Base-by-base conservation (phyloP, 2,888 invertebrate genomes). In the Graphium colonna region DNA sequence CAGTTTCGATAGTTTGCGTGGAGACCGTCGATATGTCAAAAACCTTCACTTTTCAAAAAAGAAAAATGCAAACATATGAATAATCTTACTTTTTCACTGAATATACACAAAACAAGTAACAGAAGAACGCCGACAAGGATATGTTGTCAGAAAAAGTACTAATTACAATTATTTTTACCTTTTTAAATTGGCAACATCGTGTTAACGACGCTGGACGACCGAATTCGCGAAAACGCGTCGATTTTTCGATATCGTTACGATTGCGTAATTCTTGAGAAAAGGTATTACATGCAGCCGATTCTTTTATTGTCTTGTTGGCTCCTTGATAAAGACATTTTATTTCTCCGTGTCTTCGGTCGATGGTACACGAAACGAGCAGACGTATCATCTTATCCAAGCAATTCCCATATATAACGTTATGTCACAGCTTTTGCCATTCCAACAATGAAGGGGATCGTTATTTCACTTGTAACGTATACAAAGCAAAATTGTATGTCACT, bases 171-270 rank as follows among this genome's bases (percentile, higher is more conserved):
- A n/a, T n/a, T 60, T 55, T 50, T 57, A 12, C 5, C 63, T 79
- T 77, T 77, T 74, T 71, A 79, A 77, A 78, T 61, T 45, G 54
- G 60, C 62, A 58, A 60, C 67, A 69, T 59, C 60, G 57, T 65
- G 53, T 63, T 67, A 69, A 73, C 67, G 66, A 66, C 59, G 51
- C 54, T n/a, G n/a, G n/a, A n/a, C 65, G 64, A 64, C 70, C 73
- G 73, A 72, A 65, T 75, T 77, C 71, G 62, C 66, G 67, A 74
- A 77, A 75, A 71, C 58, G 65, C 64, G 61, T 60, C 60, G 59
- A 40, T 21, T 17, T 75, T 76, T 77, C 73, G 68, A 67, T 75
- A 74, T 71, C 68, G 67, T 67, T 64, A 60, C 7, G n/a, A 67
- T 79, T 81, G 75, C 68, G 73, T 79, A 82, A 80, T 74, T 60